Evolutionary conservation across 2,888 invertebrate genomes (phyloP), one percentile per base, ranked within the genome.

Genomic region (Epinotia demarniana): DNA sequence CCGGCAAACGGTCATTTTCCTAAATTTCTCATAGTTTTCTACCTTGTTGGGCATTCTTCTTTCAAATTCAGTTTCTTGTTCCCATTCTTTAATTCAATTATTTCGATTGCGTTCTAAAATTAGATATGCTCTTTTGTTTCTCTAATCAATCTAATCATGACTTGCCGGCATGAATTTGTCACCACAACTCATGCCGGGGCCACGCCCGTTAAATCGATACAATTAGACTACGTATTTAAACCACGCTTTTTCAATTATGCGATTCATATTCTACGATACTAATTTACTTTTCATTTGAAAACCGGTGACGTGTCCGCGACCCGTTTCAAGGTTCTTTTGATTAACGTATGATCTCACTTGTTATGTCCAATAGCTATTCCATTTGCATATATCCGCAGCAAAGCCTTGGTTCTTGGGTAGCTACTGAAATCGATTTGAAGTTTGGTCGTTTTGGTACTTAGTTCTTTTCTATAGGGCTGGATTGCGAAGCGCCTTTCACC

Each of bases 311-410:
- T 84, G 83, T 79, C 77, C 75, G 57, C 82, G 84, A 82, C 84
- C 82, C 82, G 79, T 78, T 82, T 81, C 81, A 81, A 83, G 81
- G 83, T 63, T 83, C 84, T 82, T 77, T 81, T 66, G 70, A 74
- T 74, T 58, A 63, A 67, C 43, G 77, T 80, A 83, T 90, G 90
- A 90, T 86, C 86, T 89, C 89, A 88, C 82, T 81, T 81, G 79
- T 75, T 75, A 57, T 63, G 62, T 62, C 66, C 77, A 58, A 64
- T 72, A 53, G 75, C 63, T 58, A 3, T 61, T 39, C 12, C 61
- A 75, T 75, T 75, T 66, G 43, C 70, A 71, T 71, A 70, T 60
- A 27, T 33, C 46, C 23, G 18, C 53, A 61, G 70, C 9, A 39
- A 39, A 39, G 61, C 53, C 33, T 53, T 9, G 9, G 9, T 70